phyloP scores from a whole-genome alignment of 2,113 vertebrate genomes.

The Mesembrinibis cayennensis region DNA sequence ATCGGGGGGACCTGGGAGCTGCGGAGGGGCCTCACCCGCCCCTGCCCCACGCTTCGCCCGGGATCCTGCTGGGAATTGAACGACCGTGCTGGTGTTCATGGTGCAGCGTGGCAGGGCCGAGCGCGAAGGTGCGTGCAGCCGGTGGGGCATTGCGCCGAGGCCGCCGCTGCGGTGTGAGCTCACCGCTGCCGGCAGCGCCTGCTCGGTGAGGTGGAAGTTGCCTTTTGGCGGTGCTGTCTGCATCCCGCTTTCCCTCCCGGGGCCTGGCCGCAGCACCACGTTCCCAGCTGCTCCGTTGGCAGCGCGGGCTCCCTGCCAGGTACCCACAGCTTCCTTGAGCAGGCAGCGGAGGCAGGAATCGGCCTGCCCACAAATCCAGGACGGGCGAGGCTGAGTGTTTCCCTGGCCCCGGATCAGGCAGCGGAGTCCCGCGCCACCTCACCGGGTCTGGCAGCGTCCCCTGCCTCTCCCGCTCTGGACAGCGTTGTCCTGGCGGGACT shows the following conservation, averaged over 20 bases:
- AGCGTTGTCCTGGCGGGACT: fast-evolving
- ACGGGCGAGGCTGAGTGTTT: background rate
- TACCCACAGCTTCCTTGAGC: background rate
- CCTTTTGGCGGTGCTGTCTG: background rate
- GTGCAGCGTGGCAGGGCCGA: background rate
- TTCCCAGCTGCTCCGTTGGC: background rate
- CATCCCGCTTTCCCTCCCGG: background rate
- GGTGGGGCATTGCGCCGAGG: background rate
- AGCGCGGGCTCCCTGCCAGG: background rate
- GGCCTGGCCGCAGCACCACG: background rate
- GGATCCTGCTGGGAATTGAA: too few species aligned
- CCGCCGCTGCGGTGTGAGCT: background rate
- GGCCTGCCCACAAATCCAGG: background rate
- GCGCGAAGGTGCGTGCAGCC: background rate
- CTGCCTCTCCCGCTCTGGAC: background rate
- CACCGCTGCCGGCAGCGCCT: background rate
- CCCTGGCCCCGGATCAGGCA: background rate
- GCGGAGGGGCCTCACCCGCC: background rate
- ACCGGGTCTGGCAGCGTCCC: background rate
- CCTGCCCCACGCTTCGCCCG: fast-evolving
- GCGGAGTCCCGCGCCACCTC: too few species aligned
- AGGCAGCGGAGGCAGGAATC: background rate
- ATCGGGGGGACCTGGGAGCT: background rate
- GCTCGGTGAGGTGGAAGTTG: too few species aligned
- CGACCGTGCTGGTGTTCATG: fast-evolving